These are phyloP conservation scores for Peromyscus maniculatus DNA, from an alignment of 2,113 vertebrate genomes.

Conservation along the genomic window DNA sequence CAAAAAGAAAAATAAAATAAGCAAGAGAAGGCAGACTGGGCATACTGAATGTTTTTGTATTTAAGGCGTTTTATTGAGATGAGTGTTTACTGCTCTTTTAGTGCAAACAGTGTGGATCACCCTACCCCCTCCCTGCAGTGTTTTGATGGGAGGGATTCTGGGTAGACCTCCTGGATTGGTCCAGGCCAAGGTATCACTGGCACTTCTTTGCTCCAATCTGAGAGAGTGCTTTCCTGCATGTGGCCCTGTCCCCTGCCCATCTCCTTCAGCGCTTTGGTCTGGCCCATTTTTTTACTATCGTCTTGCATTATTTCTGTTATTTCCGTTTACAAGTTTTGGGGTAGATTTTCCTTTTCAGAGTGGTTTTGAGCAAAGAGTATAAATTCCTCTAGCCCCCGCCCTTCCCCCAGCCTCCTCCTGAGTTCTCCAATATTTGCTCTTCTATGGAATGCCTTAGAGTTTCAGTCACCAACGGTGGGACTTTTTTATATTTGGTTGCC, in stretches of 20 bases:
- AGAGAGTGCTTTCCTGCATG: background rate
- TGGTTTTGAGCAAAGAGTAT: background rate
- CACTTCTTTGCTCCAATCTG: background rate
- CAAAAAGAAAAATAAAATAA: conserved; percentile 70
- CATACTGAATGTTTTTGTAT: conserved; percentile 78
- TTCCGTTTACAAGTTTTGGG: background rate
- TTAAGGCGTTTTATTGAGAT: conserved; percentile 74
- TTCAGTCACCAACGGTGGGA: background rate
- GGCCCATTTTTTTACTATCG: background rate
- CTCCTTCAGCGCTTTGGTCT: background rate
- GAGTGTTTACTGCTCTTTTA: conserved; percentile 73
- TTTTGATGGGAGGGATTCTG: background rate
- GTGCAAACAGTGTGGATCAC: conserved; percentile 61
- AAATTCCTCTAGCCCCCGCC: background rate
- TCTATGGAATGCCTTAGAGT: background rate
- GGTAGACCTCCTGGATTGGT: background rate
- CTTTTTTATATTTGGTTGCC: background rate
- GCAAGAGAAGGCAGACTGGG: conserved; percentile 62
- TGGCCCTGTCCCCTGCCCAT: background rate
- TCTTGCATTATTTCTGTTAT: background rate
- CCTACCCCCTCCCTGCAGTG: background rate
- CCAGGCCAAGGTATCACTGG: background rate
- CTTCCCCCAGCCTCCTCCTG: accelerated
- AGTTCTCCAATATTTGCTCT: background rate
- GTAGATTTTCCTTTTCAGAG: background rate